phyloP scores from a whole-genome alignment of 2,888 invertebrate species.

The Erebia epiphron region DNA sequence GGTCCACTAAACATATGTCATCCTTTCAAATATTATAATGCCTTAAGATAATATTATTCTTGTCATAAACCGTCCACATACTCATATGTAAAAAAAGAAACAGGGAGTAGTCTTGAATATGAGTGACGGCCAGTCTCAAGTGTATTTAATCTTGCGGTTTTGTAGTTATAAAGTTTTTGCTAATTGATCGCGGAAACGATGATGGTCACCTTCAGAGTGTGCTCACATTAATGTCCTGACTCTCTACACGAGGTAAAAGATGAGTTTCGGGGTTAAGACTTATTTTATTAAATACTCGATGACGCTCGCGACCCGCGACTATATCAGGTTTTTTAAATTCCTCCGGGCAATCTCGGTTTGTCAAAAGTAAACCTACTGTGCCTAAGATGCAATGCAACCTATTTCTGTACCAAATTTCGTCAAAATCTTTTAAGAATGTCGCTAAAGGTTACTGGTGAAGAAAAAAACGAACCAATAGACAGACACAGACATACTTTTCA shows the following conservation, averaged over 20 bases:
- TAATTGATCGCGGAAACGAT: slow-evolving; percentile 1
- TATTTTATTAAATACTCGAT: not conserved
- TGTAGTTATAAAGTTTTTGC: slow-evolving; percentile 5
- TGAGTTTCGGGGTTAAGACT: slow-evolving; percentile 3
- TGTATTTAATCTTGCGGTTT: slow-evolving; percentile 4
- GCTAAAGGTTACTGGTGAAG: no score
- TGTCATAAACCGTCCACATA: not conserved
- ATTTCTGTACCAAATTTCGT: no score
- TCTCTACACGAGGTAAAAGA: not conserved
- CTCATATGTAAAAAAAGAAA: not conserved
- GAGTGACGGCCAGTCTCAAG: not conserved
- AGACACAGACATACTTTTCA: no score
- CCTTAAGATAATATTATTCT: slow-evolving; percentile 1
- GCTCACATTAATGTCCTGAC: slow-evolving; percentile 1
- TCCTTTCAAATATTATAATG: not conserved
- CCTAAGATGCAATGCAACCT: no score
- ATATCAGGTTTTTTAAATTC: not conserved
- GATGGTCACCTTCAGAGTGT: not conserved
- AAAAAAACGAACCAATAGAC: no score
- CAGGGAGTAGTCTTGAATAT: not conserved
- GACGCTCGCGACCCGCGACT: not conserved
- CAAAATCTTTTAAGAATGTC: no score
- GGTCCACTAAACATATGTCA: not conserved
- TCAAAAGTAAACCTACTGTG: no score
- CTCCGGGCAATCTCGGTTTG: no score